Percentiles rank a stretch among this genome's conserved stretches.
Evolutionary conservation across 1,140 invertebrate species (phyloP).

Genomic region (Zeugodacus cucurbitae): DNA sequence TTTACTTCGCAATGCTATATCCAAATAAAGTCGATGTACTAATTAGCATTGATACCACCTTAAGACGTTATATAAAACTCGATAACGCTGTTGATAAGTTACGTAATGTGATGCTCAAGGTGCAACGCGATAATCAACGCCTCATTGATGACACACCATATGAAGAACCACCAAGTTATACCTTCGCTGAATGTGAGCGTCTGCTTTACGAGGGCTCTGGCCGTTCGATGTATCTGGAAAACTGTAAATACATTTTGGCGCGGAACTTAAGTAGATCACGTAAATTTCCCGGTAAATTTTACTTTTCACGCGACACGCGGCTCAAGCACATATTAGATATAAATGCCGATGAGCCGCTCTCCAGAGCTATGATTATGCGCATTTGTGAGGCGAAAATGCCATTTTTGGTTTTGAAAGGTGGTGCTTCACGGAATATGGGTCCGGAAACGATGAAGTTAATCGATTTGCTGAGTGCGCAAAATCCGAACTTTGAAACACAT

Average conservation of each 20-base stretch:
- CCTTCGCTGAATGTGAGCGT: conserved; percentile 68
- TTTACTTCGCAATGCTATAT: conserved; percentile 69
- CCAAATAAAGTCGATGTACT: conserved; percentile 70
- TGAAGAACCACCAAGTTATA: conserved; percentile 71
- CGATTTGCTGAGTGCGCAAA: conserved; percentile 66
- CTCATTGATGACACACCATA: conserved; percentile 37
- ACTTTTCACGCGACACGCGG: conserved; percentile 71
- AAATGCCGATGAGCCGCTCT: conserved; percentile 38
- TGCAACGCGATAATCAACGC: conserved; percentile 50
- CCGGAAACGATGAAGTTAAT: conserved; percentile 62
- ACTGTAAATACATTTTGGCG: conserved; percentile 69
- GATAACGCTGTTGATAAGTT: not conserved
- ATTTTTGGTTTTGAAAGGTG: conserved; percentile 54
- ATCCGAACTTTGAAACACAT: conserved; percentile 71
- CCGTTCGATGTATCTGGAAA: conserved; percentile 68
- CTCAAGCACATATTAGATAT: conserved; percentile 61
- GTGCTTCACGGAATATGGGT: conserved; percentile 44
- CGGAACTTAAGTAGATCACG: conserved; percentile 69
- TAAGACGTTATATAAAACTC: conserved; percentile 60
- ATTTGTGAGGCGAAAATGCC: conserved; percentile 48
- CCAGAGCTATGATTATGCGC: conserved; percentile 46
- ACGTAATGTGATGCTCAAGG: not conserved
- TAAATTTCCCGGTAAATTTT: conserved; percentile 70
- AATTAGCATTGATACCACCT: conserved; percentile 71
- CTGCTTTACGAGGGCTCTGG: conserved; percentile 66